phyloP scores from a whole-genome alignment of 2,113 vertebrate genomes.

The Morone saxatilis region DNA sequence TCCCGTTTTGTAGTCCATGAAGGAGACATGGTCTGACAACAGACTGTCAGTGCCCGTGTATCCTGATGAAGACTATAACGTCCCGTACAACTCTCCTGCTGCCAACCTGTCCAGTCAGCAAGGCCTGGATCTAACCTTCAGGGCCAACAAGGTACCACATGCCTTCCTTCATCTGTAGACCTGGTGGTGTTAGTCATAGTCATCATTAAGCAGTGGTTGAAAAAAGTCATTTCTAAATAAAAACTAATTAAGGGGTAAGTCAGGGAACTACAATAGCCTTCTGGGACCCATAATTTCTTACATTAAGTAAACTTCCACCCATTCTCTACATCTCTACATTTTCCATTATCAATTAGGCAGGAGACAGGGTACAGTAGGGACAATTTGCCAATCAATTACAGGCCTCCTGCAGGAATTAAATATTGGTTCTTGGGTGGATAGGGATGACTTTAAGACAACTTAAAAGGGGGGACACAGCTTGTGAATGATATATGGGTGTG shows the following conservation, averaged over 20 bases:
- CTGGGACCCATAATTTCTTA: too few relatives aligned
- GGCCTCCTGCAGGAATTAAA: not conserved
- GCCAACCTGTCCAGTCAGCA: slow-evolving; percentile 68
- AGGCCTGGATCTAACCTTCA: slow-evolving; percentile 71
- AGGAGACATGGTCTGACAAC: slow-evolving; percentile 75
- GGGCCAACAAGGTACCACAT: slow-evolving; percentile 78
- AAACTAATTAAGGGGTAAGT: too few relatives aligned
- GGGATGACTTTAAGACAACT: too few relatives aligned
- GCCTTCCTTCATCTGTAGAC: not conserved
- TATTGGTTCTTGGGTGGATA: not conserved
- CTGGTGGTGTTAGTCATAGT: too few relatives aligned
- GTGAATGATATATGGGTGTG: too few relatives aligned
- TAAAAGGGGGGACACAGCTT: too few relatives aligned
- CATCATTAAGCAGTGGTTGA: too few relatives aligned
- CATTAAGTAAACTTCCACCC: not conserved
- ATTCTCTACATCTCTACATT: not conserved
- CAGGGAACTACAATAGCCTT: too few relatives aligned
- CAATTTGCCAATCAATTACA: not conserved
- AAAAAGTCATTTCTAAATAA: not conserved
- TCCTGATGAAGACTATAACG: slow-evolving; percentile 68
- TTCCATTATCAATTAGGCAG: not conserved
- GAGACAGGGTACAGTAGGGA: not conserved
- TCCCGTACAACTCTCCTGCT: slow-evolving; percentile 77
- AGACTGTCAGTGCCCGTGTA: slow-evolving; percentile 73
- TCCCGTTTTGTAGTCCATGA: slow-evolving; percentile 32